Evolutionary conservation across 2,113 vertebrate species (phyloP).

Genomic region (Scartelaos histophorus): DNA sequence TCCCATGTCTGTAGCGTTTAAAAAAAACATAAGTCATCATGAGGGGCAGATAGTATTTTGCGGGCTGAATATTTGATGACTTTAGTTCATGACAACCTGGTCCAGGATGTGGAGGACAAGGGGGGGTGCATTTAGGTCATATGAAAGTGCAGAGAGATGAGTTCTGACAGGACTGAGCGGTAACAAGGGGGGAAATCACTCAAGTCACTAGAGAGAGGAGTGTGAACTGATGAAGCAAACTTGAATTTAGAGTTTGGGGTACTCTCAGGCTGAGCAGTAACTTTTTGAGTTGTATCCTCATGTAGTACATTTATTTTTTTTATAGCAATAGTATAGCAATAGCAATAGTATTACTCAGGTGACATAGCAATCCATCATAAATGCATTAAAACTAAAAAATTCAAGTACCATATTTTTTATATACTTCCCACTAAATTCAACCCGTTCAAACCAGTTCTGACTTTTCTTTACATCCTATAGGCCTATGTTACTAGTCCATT

Average conservation of each 20-base stretch:
- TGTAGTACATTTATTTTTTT: neutral
- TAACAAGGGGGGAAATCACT: neutral
- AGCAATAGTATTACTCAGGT: too few species aligned
- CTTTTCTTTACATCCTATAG: neutral
- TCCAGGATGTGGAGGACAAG: neutral
- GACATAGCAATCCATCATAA: too few species aligned
- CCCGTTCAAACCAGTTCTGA: neutral
- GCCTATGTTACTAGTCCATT: too few species aligned
- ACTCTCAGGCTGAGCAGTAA: neutral
- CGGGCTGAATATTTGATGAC: constrained; percentile 55
- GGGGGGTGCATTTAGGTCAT: constrained; percentile 25
- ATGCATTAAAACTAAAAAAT: too few species aligned
- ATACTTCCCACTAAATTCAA: neutral
- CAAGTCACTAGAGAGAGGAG: neutral
- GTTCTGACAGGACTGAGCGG: constrained; percentile 34
- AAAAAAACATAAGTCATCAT: constrained; percentile 11
- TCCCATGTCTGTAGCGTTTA: neutral
- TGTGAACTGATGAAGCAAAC: neutral
- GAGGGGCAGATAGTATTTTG: constrained; percentile 2
- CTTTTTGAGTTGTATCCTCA: neutral
- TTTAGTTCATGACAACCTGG: constrained; percentile 37
- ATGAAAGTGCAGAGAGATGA: constrained; percentile 29
- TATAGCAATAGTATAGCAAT: too few species aligned
- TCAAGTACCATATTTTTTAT: too few species aligned
- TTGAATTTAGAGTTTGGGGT: neutral